A percentile compares a stretch with the other conserved stretches of the same genome.
Evolutionary conservation across 1,140 invertebrate species (phyloP).

Genomic region (Cotesia typhae): DNA sequence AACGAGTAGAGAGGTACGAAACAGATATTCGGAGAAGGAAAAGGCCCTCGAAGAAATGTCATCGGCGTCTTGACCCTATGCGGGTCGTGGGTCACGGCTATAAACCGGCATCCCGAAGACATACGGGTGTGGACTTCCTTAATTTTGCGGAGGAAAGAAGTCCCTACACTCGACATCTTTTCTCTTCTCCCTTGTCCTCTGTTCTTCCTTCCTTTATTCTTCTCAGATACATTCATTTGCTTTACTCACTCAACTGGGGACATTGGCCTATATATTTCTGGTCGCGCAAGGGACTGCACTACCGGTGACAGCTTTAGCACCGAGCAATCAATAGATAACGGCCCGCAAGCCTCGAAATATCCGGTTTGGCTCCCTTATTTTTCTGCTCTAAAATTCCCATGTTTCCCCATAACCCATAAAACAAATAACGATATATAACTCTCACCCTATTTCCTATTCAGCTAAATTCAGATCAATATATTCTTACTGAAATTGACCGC

Average conservation of each 20-base stretch:
- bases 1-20: conserved; percentile 21
- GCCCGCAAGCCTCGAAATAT: background rate
- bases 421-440: background rate
- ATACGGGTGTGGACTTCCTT: conserved; percentile 44
- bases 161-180: background rate
- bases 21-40: conserved; percentile 30
- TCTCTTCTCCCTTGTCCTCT: conserved; percentile 16
- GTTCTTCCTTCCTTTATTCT: conserved; percentile 8
- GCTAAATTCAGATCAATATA: too few relatives aligned
- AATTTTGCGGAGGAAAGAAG: conserved; percentile 42
- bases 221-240: conserved; percentile 13
- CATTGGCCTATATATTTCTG: conserved; percentile 33
- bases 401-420: background rate
- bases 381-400: background rate
- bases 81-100: conserved; percentile 44
- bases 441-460: too few relatives aligned
- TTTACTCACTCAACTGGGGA: background rate
- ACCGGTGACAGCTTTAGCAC: conserved; percentile 51
- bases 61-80: conserved; percentile 44
- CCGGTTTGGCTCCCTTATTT: background rate
- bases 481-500: too few relatives aligned
- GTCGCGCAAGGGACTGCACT: conserved; percentile 33
- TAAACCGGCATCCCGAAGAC: conserved; percentile 45
- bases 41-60: conserved; percentile 45
- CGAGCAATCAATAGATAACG: conserved; percentile 51